Conservation (phyloP, 2,888 invertebrate species). For the Terebella lapidaria region DNA sequence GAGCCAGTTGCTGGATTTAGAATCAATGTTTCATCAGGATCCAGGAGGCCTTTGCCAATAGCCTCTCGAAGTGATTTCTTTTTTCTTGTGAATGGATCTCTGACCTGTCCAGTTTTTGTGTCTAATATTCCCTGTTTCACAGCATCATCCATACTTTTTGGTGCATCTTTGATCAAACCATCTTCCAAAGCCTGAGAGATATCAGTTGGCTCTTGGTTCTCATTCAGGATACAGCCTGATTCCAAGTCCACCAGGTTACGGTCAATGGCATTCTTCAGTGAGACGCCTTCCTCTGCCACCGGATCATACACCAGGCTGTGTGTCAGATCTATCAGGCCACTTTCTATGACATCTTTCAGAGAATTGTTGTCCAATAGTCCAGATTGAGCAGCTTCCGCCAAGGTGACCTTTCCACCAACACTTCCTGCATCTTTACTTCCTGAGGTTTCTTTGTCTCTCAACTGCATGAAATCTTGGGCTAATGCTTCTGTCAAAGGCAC, state of each 20-base stretch:
- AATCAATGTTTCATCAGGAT: slow-evolving; percentile 31
- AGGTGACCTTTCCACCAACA: slow-evolving; percentile 67
- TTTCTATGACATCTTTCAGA: slow-evolving; percentile 55
- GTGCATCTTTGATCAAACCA: not conserved
- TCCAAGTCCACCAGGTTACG: not conserved
- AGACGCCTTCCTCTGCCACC: slow-evolving; percentile 65
- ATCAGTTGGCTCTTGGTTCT: too few species aligned
- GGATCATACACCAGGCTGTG: slow-evolving; percentile 65
- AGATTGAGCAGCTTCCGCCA: slow-evolving; percentile 58
- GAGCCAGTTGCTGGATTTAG: slow-evolving; percentile 70
- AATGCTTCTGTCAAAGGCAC: slow-evolving; percentile 21
- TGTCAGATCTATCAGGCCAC: slow-evolving; percentile 50
- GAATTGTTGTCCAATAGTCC: slow-evolving; percentile 19
- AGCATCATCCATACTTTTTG: slow-evolving; percentile 59
- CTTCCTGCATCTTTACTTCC: not conserved
- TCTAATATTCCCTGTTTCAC: slow-evolving; percentile 37
- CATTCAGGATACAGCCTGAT: too few species aligned
- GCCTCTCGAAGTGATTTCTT: slow-evolving; percentile 59
- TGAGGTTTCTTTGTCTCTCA: slow-evolving; percentile 24
- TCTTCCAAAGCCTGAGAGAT: too few species aligned
- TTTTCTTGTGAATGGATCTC: slow-evolving; percentile 24
- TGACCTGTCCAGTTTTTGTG: slow-evolving; percentile 61
- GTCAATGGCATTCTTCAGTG: slow-evolving; percentile 56
- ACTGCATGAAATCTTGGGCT: slow-evolving; percentile 39
- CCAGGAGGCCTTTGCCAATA: slow-evolving; percentile 15